Evolutionary conservation across 2,888 invertebrate genomes (phyloP).

Genomic region (Hydrotaea cyrtoneurina): DNA sequence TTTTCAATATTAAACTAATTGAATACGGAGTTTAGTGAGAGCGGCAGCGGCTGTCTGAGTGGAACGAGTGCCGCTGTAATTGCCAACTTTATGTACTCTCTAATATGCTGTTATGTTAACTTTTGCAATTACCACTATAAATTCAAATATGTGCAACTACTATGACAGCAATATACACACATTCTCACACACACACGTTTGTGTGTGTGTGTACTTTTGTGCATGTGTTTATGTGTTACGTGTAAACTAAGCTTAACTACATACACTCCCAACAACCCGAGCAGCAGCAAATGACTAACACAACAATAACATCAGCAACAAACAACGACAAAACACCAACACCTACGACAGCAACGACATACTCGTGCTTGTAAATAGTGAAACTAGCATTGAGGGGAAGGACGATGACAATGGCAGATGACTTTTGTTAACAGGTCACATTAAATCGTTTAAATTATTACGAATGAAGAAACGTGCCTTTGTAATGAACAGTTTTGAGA

Average conservation of each 20-base stretch:
- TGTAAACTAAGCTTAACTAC: constrained; percentile 25
- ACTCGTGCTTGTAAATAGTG: constrained; percentile 3
- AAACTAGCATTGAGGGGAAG: constrained; percentile 10
- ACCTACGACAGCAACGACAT: not conserved
- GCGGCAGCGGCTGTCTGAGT: not conserved
- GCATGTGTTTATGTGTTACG: constrained; percentile 15
- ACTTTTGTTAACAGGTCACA: not conserved
- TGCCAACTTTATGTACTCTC: constrained; percentile 20
- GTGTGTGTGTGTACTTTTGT: not conserved
- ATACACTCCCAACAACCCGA: not conserved
- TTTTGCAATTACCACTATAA: constrained; percentile 46
- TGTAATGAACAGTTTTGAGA: not conserved
- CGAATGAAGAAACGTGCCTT: not conserved
- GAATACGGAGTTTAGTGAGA: constrained; percentile 10
- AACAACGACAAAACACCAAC: constrained; percentile 12
- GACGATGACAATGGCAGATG: not conserved
- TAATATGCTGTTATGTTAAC: constrained; percentile 23
- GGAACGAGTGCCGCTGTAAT: constrained; percentile 19
- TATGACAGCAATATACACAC: not conserved
- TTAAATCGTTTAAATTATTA: not conserved
- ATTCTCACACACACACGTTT: not conserved
- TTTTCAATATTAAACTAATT: constrained; percentile 26
- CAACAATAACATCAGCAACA: not conserved
- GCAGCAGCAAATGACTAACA: constrained; percentile 39
- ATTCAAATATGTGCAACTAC: constrained; percentile 29